Conservation (phyloP, 2,113 vertebrate genomes). For the Oncorhynchus mykiss region DNA sequence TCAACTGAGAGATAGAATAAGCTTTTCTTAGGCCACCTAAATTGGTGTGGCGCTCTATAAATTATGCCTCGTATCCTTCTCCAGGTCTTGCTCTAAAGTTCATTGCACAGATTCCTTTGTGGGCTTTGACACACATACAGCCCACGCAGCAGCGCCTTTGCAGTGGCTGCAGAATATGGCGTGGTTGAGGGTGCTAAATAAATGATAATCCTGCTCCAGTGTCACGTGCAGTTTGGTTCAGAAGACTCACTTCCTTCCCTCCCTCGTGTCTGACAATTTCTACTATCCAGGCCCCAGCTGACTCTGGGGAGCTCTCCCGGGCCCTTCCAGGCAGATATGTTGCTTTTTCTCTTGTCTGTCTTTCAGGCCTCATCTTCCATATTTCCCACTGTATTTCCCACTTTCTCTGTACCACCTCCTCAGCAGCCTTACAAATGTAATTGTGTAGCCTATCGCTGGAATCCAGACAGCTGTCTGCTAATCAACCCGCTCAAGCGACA, state of each 20-base stretch:
- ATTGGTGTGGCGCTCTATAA: too few relatives aligned
- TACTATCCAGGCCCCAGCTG: conserved; percentile 12
- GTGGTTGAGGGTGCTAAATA: conserved; percentile 60
- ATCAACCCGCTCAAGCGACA: conserved; percentile 43
- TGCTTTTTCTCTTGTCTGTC: background rate
- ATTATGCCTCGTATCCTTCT: background rate
- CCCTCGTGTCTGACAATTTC: conserved; percentile 32
- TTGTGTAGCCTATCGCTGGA: conserved; percentile 34
- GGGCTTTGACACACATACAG: conserved; percentile 54
- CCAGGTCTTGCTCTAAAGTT: conserved; percentile 41
- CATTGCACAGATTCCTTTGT: conserved; percentile 32
- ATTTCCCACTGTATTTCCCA: background rate
- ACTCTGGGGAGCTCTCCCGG: background rate
- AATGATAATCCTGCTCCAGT: conserved; percentile 53
- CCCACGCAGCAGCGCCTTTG: conserved; percentile 50
- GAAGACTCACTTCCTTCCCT: conserved; percentile 27
- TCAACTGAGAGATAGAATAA: too few relatives aligned
- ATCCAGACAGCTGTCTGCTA: conserved; percentile 52
- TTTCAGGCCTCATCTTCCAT: background rate
- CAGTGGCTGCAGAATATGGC: conserved; percentile 63
- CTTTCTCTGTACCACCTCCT: background rate
- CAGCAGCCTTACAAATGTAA: conserved; percentile 33
- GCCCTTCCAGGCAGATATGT: background rate
- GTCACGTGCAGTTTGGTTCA: conserved; percentile 54
- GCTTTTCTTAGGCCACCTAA: too few relatives aligned